Evolutionary conservation across 2,888 invertebrate genomes (phyloP).

Genomic region (Nipponacmea schrenckii): DNA sequence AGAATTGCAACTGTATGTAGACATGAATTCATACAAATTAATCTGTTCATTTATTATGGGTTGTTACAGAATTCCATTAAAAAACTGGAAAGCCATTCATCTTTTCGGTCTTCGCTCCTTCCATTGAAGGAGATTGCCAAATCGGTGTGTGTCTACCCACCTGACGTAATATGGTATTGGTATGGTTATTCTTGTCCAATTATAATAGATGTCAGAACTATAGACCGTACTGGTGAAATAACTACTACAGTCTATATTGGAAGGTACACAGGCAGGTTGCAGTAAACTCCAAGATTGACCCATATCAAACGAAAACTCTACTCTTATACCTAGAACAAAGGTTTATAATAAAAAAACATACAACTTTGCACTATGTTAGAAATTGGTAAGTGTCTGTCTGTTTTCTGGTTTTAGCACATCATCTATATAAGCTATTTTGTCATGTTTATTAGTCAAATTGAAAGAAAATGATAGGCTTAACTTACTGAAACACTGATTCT

Average conservation of each 20-base stretch:
- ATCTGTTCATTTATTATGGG: too few species aligned
- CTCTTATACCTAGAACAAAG: conserved; percentile 53
- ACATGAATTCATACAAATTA: too few species aligned
- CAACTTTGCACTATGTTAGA: too few species aligned
- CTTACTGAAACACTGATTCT: conserved; percentile 61
- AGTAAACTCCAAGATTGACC: conserved; percentile 67
- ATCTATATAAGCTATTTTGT: too few species aligned
- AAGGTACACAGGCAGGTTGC: conserved; percentile 59
- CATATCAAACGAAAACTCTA: conserved; percentile 66
- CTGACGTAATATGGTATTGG: conserved; percentile 62
- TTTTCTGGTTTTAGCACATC: too few species aligned
- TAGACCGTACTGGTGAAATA: conserved; percentile 50
- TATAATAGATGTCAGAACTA: conserved; percentile 57
- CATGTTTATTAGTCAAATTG: too few species aligned
- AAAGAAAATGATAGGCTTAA: neutral
- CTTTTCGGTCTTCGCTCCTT: too few species aligned
- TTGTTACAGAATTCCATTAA: too few species aligned
- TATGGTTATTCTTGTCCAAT: conserved; percentile 60
- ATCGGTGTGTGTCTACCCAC: conserved; percentile 34
- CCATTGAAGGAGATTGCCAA: too few species aligned
- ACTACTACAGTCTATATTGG: conserved; percentile 59
- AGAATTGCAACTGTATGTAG: too few species aligned
- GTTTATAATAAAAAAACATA: neutral
- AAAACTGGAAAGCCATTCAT: too few species aligned
- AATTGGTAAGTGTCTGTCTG: too few species aligned